These are phyloP conservation scores for Rhynchonema sp. DNA, from an alignment of 2,888 invertebrate species.

Conservation along the genomic window DNA sequence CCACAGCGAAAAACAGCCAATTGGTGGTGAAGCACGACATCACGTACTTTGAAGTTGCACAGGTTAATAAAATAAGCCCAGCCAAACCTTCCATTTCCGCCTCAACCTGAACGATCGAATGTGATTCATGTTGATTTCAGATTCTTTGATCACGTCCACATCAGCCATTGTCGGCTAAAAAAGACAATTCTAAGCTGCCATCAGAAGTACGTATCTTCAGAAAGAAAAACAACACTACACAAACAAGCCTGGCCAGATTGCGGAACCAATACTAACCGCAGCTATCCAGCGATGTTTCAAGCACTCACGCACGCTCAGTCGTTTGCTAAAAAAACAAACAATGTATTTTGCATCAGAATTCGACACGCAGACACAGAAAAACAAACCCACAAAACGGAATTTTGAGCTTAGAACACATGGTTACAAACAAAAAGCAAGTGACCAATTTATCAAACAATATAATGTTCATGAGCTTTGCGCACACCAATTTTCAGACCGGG, in stretches of 20 bases:
- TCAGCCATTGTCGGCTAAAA: not conserved
- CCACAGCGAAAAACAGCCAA: too few species aligned
- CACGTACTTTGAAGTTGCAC: not conserved
- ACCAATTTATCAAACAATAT: too few species aligned
- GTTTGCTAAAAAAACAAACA: slow-evolving; percentile 31
- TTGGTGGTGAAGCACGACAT: too few species aligned
- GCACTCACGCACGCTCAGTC: slow-evolving; percentile 42
- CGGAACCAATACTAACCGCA: slow-evolving; percentile 14
- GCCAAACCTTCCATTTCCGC: slow-evolving; percentile 34
- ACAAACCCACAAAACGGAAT: not conserved
- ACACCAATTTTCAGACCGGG: too few species aligned
- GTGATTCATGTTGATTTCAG: slow-evolving; percentile 30
- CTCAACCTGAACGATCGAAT: slow-evolving; percentile 35
- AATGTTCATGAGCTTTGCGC: too few species aligned
- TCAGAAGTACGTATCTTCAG: too few species aligned
- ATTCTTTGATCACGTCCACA: not conserved
- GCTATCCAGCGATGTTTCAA: slow-evolving; percentile 45
- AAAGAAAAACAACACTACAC: too few species aligned
- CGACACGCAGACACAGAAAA: too few species aligned
- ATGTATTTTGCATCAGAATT: not conserved
- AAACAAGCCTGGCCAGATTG: not conserved
- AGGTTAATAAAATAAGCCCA: not conserved
- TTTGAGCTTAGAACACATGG: not conserved
- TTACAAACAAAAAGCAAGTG: too few species aligned
- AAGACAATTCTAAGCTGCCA: too few species aligned